A percentile compares a stretch with the other conserved stretches of the same genome.
phyloP scores from a whole-genome alignment of 2,113 vertebrate genomes.

The Butorides virescens region DNA sequence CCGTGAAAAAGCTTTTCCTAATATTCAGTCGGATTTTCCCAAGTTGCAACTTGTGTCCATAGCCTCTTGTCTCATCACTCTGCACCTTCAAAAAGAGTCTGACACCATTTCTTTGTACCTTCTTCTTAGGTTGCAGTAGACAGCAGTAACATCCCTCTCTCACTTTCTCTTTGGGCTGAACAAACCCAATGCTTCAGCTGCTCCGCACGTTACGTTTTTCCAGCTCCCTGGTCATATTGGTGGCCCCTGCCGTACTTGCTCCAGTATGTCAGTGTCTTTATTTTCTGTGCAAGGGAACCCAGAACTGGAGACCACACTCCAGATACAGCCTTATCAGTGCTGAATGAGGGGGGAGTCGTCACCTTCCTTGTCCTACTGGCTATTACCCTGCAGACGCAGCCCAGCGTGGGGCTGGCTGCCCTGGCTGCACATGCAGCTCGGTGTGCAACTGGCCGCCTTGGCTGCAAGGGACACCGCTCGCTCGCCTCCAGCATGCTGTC shows the following conservation, averaged over 20 bases:
- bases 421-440: neutral
- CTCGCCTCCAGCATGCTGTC: neutral
- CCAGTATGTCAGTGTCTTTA: neutral
- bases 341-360: neutral
- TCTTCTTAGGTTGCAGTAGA: neutral
- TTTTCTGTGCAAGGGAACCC: neutral
- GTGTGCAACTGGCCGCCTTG: neutral
- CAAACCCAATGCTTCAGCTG: neutral
- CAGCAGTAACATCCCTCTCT: neutral
- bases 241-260: neutral
- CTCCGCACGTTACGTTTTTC: rapidly evolving
- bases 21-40: rapidly evolving
- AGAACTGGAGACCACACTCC: neutral
- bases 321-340: neutral
- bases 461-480: neutral
- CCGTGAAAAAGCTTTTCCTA: neutral
- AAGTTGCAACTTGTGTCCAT: neutral
- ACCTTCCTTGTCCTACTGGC: neutral
- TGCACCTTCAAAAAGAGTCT: neutral
- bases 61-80: neutral
- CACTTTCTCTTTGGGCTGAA: neutral
- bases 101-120: neutral
- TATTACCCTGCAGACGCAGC: neutral
- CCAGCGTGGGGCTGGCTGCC: neutral
- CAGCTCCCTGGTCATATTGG: neutral